Conservation (phyloP, 2,797 vertebrate species). For the Trematomus bernacchii region DNA sequence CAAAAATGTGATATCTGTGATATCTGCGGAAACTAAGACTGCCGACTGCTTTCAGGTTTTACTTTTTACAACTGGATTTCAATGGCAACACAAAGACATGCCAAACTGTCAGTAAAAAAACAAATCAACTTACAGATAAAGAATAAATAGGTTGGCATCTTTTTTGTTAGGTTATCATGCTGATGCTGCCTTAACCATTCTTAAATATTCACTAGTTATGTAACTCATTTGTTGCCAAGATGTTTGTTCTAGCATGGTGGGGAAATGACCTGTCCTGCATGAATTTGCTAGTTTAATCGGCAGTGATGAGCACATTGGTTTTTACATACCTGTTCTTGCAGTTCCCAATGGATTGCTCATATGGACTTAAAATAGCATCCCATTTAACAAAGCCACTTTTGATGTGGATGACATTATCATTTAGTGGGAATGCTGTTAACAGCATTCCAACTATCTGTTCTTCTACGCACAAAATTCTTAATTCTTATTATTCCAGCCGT, state of each 20-base stretch:
- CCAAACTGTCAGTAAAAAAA: no score
- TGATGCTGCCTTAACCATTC: no score
- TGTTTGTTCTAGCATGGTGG: not conserved
- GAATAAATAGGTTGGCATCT: not conserved
- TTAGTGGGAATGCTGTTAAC: no score
- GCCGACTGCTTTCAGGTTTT: not conserved
- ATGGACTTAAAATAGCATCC: not conserved
- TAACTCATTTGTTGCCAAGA: not conserved
- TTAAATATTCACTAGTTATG: no score
- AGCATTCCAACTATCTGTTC: no score
- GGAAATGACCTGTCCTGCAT: not conserved
- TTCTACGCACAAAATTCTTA: no score
- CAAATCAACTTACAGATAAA: not conserved
- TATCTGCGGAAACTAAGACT: conserved; percentile 3
- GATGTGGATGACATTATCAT: not conserved
- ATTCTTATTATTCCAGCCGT: no score
- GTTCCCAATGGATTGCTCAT: not conserved
- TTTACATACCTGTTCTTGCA: not conserved
- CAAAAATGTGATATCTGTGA: accelerated
- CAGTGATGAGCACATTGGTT: not conserved
- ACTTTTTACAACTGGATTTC: not conserved
- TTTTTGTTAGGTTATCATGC: no score
- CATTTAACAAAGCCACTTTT: not conserved
- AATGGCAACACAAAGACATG: conserved; percentile 3
- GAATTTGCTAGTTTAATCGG: not conserved